Evolutionary conservation across 2,797 vertebrate genomes (phyloP).

Genomic region (Yasuhikotakia modesta): DNA sequence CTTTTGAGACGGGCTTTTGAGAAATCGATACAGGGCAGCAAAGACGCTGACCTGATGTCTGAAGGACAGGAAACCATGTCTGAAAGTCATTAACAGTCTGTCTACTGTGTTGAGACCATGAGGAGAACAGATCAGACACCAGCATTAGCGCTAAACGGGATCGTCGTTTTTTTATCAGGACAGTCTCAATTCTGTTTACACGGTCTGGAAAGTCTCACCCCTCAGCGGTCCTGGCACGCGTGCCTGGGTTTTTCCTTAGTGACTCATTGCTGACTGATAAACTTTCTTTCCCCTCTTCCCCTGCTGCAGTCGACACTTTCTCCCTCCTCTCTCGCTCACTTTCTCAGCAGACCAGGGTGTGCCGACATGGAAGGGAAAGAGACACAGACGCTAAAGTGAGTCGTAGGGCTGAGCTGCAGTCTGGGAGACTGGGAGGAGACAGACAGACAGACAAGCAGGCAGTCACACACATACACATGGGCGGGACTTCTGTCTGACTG

Average conservation of each 20-base stretch:
- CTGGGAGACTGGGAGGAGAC: slow-evolving; percentile 48
- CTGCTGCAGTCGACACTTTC: neutral
- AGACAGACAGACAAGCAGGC: slow-evolving; percentile 35
- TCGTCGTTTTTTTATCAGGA: slow-evolving; percentile 42
- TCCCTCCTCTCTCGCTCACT: slow-evolving; percentile 10
- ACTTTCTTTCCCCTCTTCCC: slow-evolving; percentile 50
- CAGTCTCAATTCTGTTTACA: slow-evolving; percentile 56
- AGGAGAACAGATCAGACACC: slow-evolving; percentile 44
- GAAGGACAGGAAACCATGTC: slow-evolving; percentile 38
- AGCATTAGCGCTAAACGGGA: slow-evolving; percentile 40
- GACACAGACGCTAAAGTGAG: slow-evolving; percentile 36
- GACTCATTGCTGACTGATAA: slow-evolving; percentile 64
- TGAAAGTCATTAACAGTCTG: slow-evolving; percentile 48
- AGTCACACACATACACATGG: slow-evolving; percentile 21
- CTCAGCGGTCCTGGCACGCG: slow-evolving; percentile 48
- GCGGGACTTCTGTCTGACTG: slow-evolving; percentile 37
- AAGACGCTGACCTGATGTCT: slow-evolving; percentile 34
- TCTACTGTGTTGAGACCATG: slow-evolving; percentile 32
- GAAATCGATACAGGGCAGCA: slow-evolving; percentile 38
- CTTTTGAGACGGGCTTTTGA: slow-evolving; percentile 10
- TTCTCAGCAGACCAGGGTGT: slow-evolving; percentile 44
- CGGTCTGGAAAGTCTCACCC: slow-evolving; percentile 60
- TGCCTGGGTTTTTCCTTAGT: slow-evolving; percentile 64
- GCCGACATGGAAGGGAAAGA: slow-evolving; percentile 47
- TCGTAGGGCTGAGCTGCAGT: slow-evolving; percentile 36